These are phyloP conservation scores for Macrotis lagotis DNA, from an alignment of 2,113 vertebrate genomes.

Conservation along the genomic window DNA sequence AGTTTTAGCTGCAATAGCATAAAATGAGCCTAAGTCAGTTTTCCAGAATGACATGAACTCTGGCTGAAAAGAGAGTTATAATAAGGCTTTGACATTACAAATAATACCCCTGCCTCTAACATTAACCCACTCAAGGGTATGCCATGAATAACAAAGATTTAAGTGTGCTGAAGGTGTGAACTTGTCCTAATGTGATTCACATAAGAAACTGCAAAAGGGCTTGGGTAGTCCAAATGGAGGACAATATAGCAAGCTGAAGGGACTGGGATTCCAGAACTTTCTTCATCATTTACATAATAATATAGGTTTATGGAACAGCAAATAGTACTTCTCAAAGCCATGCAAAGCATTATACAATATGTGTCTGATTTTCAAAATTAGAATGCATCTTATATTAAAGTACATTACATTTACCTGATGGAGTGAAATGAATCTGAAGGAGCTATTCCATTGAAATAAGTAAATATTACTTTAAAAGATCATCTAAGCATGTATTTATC, in stretches of 20 bases:
- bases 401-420: not conserved
- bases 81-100: conserved; percentile 29
- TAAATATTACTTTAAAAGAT: not conserved
- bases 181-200: not conserved
- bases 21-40: not conserved
- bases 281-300: not conserved
- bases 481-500: not conserved
- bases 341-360: not conserved
- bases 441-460: not conserved
- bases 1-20: not conserved
- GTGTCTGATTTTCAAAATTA: not conserved
- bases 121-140: not conserved
- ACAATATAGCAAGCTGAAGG: not conserved
- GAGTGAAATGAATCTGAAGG: conserved; percentile 15
- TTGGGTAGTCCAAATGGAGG: too few species aligned
- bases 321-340: conserved; percentile 39
- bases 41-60: not conserved
- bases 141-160: not conserved
- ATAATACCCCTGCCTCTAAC: not conserved
- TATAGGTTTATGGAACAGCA: not conserved
- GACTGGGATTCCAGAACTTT: not conserved
- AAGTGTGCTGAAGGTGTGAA: conserved; percentile 1
- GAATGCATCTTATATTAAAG: not conserved
- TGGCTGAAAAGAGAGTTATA: conserved; percentile 15
- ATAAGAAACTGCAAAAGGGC: not conserved